These are phyloP conservation scores for Clytia hemisphaerica DNA, from an alignment of 30 jellyfish, hydroid and myxozoan genomes.

Conservation along the genomic window DNA sequence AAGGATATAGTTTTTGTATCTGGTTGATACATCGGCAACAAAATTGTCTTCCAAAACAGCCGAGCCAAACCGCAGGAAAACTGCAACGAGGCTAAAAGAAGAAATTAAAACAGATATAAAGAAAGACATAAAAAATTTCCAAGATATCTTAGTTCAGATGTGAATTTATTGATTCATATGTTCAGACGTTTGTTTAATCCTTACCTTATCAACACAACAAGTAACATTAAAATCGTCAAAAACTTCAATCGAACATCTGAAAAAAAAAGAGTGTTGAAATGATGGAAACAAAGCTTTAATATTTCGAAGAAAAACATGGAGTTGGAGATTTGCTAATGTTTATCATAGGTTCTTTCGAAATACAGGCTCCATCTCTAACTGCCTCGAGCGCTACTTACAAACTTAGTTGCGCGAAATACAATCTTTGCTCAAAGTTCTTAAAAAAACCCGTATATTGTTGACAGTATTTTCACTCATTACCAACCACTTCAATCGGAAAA, in stretches of 20 bases:
- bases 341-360: too few species aligned
- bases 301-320: too few species aligned
- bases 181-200: too few species aligned
- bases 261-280: constrained; percentile 16
- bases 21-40: constrained; percentile 77
- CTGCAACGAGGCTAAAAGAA: constrained; percentile 56
- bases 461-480: too few species aligned
- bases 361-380: too few species aligned
- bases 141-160: background rate
- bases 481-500: too few species aligned
- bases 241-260: constrained; percentile 85
- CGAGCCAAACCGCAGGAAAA: constrained; percentile 79
- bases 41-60: constrained; percentile 81
- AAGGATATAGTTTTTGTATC: constrained; percentile 86
- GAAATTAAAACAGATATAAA: background rate
- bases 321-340: too few species aligned
- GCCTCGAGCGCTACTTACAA: too few species aligned
- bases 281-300: too few species aligned
- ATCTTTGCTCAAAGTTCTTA: too few species aligned
- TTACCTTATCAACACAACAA: constrained; percentile 82
- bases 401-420: too few species aligned
- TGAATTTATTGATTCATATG: background rate
- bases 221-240: constrained; percentile 77
- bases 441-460: too few species aligned
- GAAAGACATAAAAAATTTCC: background rate